A percentile compares a stretch with the other conserved stretches of the same genome.
phyloP scores from a whole-genome alignment of 1,140 invertebrate genomes.

The Liolophura sinensis region DNA sequence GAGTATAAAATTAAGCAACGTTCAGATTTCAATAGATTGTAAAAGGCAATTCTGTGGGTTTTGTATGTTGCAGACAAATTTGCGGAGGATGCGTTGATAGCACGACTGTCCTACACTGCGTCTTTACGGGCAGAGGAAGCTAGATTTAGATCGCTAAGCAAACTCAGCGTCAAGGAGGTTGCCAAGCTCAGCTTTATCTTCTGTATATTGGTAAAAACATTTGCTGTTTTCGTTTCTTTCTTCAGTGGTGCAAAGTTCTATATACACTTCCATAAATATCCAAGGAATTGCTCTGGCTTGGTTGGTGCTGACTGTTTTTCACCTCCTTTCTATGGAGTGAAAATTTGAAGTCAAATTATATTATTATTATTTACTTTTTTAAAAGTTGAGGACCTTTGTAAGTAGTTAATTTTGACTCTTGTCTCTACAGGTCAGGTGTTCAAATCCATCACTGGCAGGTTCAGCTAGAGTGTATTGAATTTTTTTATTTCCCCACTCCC shows the following conservation, averaged over 20 bases:
- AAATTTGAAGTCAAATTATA: too few species aligned
- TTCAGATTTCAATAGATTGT: too few species aligned
- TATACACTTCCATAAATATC: neutral
- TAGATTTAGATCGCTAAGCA: slow-evolving; percentile 69
- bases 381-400: too few species aligned
- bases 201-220: slow-evolving; percentile 72
- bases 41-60: neutral
- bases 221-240: neutral
- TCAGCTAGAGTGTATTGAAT: too few species aligned
- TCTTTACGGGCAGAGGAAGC: slow-evolving; percentile 74
- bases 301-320: neutral
- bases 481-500: too few species aligned
- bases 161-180: slow-evolving; percentile 71
- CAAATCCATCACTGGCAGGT: too few species aligned
- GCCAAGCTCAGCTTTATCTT: slow-evolving; percentile 77
- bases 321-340: too few species aligned
- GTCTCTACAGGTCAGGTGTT: too few species aligned
- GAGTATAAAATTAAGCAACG: too few species aligned
- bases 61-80: slow-evolving; percentile 65
- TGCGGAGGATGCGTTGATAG: slow-evolving; percentile 81
- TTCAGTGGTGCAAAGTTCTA: neutral
- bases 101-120: slow-evolving; percentile 80
- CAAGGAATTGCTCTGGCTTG: neutral
- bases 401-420: too few species aligned
- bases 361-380: too few species aligned